phyloP scores from a whole-genome alignment of 2,113 vertebrate genomes.

The Charadrius vociferus region DNA sequence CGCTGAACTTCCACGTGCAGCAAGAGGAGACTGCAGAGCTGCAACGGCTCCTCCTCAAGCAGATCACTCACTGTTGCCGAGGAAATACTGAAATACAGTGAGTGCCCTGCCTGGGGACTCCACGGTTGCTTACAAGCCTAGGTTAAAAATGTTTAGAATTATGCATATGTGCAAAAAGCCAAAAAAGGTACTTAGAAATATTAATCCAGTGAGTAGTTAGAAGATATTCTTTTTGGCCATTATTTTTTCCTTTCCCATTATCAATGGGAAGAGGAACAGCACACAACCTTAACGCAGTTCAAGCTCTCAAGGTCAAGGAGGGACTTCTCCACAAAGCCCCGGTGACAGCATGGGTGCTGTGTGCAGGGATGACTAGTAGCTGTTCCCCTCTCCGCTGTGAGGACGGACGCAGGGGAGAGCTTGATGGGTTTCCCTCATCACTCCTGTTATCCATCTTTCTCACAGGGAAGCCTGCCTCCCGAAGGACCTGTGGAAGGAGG shows the following conservation, averaged over 20 bases:
- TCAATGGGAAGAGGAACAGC: not conserved
- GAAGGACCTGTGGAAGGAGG: not conserved
- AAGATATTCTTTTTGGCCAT: not conserved
- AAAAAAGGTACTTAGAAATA: not conserved
- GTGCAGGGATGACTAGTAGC: accelerated
- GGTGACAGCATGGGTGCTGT: not conserved
- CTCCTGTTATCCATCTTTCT: not conserved
- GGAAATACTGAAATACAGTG: not conserved
- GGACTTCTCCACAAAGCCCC: not conserved
- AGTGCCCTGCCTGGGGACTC: not conserved
- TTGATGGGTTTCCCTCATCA: not conserved
- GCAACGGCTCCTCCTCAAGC: not conserved
- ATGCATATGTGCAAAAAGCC: not conserved
- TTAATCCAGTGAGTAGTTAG: not conserved
- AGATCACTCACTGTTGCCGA: accelerated
- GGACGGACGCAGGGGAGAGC: no score
- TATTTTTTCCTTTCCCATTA: no score
- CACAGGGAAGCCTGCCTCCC: not conserved
- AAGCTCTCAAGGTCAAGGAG: not conserved
- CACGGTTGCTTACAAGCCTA: accelerated
- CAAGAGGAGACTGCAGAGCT: not conserved
- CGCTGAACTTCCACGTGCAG: accelerated
- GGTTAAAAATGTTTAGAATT: not conserved
- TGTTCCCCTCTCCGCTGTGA: not conserved
- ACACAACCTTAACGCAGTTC: no score